A percentile compares a stretch with the other conserved stretches of the same genome.
Conservation (phyloP, 1,140 invertebrate species). For the Zaprionus capensis region DNA sequence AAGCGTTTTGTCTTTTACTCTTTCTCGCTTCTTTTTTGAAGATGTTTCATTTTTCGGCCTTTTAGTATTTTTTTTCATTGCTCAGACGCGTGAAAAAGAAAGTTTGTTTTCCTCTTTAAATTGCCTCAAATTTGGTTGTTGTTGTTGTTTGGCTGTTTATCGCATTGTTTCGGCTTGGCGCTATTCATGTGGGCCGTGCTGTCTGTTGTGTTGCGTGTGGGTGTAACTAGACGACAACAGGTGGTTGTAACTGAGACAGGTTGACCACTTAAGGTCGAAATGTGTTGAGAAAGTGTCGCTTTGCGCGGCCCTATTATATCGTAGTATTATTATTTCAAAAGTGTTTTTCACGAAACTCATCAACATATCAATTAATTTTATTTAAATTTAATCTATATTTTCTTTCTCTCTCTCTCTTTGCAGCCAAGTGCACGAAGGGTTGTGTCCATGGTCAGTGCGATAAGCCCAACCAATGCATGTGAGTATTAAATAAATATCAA, state of each 20-base stretch:
- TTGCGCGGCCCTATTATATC: slow-evolving; percentile 32
- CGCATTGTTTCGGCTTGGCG: slow-evolving; percentile 33
- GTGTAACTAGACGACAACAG: slow-evolving; percentile 34
- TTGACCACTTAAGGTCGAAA: slow-evolving; percentile 37
- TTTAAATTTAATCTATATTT: slow-evolving; percentile 78
- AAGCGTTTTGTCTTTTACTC: slow-evolving; percentile 9
- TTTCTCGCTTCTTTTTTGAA: slow-evolving; percentile 54
- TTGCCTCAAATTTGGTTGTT: slow-evolving; percentile 61
- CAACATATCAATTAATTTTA: slow-evolving; percentile 70
- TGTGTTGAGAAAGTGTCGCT: slow-evolving; percentile 61
- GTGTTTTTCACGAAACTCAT: slow-evolving; percentile 19
- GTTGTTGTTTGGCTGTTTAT: slow-evolving; percentile 8
- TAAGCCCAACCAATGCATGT: slow-evolving; percentile 97
- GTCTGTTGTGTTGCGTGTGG: slow-evolving; percentile 44
- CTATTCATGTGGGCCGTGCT: slow-evolving; percentile 35
- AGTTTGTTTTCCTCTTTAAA: slow-evolving; percentile 58
- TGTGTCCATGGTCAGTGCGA: slow-evolving; percentile 97
- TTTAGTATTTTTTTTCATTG: slow-evolving; percentile 48
- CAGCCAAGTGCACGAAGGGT: slow-evolving; percentile 95
- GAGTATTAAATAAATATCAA: slow-evolving; percentile 86
- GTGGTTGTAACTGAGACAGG: slow-evolving; percentile 30
- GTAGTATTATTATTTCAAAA: neutral
- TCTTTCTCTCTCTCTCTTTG: slow-evolving; percentile 88
- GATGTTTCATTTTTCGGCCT: slow-evolving; percentile 40
- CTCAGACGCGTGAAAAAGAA: slow-evolving; percentile 84